phyloP scores from a whole-genome alignment of 2,888 invertebrate genomes.

The Exocentrus adspersus region DNA sequence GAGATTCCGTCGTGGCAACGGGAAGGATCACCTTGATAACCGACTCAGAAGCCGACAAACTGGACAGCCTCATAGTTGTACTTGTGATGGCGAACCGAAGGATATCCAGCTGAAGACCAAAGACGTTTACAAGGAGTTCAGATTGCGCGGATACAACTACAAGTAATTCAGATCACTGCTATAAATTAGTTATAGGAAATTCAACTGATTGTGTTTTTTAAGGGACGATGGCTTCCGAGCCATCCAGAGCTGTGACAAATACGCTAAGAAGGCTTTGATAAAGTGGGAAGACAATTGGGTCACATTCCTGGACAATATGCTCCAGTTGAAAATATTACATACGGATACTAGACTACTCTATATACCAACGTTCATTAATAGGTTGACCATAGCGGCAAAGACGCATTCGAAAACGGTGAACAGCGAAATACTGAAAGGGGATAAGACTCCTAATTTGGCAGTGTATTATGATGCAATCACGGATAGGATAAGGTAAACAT shows the following conservation, averaged over 20 bases:
- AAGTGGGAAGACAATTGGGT: slow-evolving; percentile 76
- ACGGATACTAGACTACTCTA: slow-evolving; percentile 74
- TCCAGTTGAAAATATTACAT: slow-evolving; percentile 79
- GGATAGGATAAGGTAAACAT: slow-evolving; percentile 46
- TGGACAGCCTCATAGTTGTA: no score
- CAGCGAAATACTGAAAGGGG: no score
- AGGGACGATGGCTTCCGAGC: slow-evolving; percentile 51
- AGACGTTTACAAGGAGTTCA: slow-evolving; percentile 75
- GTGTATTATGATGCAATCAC: slow-evolving; percentile 63
- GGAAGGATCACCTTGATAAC: slow-evolving; percentile 40
- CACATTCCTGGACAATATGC: slow-evolving; percentile 87
- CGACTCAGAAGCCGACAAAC: slow-evolving; percentile 59
- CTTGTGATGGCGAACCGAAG: no score
- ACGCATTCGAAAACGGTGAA: slow-evolving; percentile 44
- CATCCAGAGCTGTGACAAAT: slow-evolving; percentile 45
- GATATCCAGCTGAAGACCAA: slow-evolving; percentile 61
- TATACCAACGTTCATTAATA: slow-evolving; percentile 72
- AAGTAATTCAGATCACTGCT: slow-evolving; percentile 72
- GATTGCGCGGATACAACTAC: slow-evolving; percentile 73
- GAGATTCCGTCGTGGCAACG: slow-evolving; percentile 38
- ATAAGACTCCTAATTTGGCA: no score
- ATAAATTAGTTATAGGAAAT: no score
- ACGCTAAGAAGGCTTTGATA: slow-evolving; percentile 41
- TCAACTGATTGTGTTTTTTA: no score
- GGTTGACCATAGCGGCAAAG: slow-evolving; percentile 64